Base-by-base conservation (phyloP, 2,113 vertebrate species). In the Typhlomys cinereus region DNA sequence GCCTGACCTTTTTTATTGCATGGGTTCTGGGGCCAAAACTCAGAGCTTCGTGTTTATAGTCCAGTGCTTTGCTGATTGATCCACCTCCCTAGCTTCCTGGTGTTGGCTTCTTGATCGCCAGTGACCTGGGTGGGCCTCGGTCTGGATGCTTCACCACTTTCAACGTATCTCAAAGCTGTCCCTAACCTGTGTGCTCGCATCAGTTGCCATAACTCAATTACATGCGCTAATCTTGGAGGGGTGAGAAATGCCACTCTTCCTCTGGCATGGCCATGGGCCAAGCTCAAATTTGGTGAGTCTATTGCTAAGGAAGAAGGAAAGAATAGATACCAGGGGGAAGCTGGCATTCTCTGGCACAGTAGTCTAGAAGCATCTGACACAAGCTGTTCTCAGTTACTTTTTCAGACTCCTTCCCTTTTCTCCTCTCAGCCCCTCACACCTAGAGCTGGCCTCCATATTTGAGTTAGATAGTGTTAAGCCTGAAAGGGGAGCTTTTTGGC, bases 401-500 rank as follows among this genome's bases (percentile, higher is more conserved):
- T 69, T 85, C 12, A 7, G 7, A 17, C 39, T 67, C 71, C 29
- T 12, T 54, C 23, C 31, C 5, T 13, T 12, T 74, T 84, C 39
- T 18, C 50, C 12, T 31, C 41, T 36, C 23, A 12, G 81, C 36
- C 80, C 6, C 71, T 94, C 64, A 70, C 11, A 94, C 64, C 69
- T 83, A 70, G 57, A 4, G 18, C 64, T 39, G 74, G 13, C 52
- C 69, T 73, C 79, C 66, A 48, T 27, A n/a, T 83, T 91, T 85
- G 81, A 62, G 69, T 44, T 52, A 64, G 46, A 75, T 66, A 89
- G 52, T 54, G 76, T 85, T 89, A 95, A 71, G 18, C 61, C 48
- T 90, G 39, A 81, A 94, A 92, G 71, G 23, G 70, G 62, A 66
- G 34, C 7, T 74, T 96, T 85, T 92, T 90, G 92, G 91, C 88